Percentiles rank a stretch among this genome's conserved stretches.
phyloP scores from a whole-genome alignment of 1,140 invertebrate genomes.

The Cryptotermes secundus region DNA sequence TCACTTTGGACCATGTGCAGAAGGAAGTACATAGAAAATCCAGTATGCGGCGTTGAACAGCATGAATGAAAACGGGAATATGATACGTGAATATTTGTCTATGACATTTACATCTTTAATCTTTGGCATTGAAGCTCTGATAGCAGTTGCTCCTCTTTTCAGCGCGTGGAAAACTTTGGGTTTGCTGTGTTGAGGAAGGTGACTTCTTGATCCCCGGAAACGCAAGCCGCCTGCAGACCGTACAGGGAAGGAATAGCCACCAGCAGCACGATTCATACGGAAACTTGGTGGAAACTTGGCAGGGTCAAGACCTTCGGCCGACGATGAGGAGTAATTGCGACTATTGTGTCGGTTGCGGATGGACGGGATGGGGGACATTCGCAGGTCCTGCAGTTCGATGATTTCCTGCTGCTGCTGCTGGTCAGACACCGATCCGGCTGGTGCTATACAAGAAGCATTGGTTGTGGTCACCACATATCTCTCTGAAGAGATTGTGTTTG shows the following conservation, averaged over 20 bases:
- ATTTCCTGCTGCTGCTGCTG: slow-evolving; percentile 61
- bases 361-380: slow-evolving; percentile 80
- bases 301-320: slow-evolving; percentile 54
- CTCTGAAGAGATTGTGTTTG: background rate
- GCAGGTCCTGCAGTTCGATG: slow-evolving; percentile 77
- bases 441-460: background rate
- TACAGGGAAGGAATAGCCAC: slow-evolving; percentile 45
- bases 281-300: slow-evolving; percentile 77
- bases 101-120: slow-evolving; percentile 97
- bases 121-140: slow-evolving; percentile 83
- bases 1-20: slow-evolving; percentile 21
- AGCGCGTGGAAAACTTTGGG: slow-evolving; percentile 77
- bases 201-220: slow-evolving; percentile 54
- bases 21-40: slow-evolving; percentile 78
- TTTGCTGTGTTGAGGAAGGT: slow-evolving; percentile 43
- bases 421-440: slow-evolving; percentile 33
- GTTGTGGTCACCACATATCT: background rate
- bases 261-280: slow-evolving; percentile 65
- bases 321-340: slow-evolving; percentile 33
- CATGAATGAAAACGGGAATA: slow-evolving; percentile 93
- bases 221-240: slow-evolving; percentile 51
- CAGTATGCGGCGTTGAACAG: slow-evolving; percentile 93
- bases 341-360: slow-evolving; percentile 65
- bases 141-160: slow-evolving; percentile 71
- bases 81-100: slow-evolving; percentile 91